Evolutionary conservation across 2,113 vertebrate species (phyloP), one percentile per base, ranked within the genome.

Genomic region (Sturnus vulgaris): DNA sequence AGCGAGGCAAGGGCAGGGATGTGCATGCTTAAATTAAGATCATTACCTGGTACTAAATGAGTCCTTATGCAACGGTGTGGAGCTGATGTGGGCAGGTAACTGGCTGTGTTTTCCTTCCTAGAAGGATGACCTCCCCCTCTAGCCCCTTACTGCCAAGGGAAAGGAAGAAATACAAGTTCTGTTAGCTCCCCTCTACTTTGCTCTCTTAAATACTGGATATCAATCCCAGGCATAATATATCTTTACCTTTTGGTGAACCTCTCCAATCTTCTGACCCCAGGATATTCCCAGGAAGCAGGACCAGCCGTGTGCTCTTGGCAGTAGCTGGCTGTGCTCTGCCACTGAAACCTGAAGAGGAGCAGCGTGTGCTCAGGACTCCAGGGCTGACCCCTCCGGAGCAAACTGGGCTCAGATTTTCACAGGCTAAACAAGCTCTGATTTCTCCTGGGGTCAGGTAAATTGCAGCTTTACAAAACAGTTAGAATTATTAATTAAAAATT

Each of bases 41-140:
- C 71, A 61, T 90, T 93, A 95, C 72, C 60, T 31, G 64, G 33
- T 39, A 12, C 61, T 40, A n/a, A 84, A 79, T 3, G 59, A 70
- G 40, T 46, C 88, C 18, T 92, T 88, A 12, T 11, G 76, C 88
- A 77, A 83, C 0, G 2, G 16, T 0, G 4, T 28, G 47, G 75
- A 86, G 79, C 82, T 71, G 56, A 19, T 44, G 69, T 11, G 15
- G 65, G 60, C 72, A 91, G 81, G 35, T 73, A 55, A 47, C 64
- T 44, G 83, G 35, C 77, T 84, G 52, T 5, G 0, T 15, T 83
- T 75, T 53, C 56, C 90, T 94, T 95, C 92, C 94, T 92, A 59
- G 94, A 95, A 95, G 76, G 84, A 59, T 12, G 30, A 16, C 8
- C 21, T 79, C 61, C 84, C 47, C 66, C 30, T 94, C 82, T 12